Evolutionary conservation across 1,140 invertebrate genomes (phyloP), one percentile per base, ranked within the genome.

Genomic region (Philopotamus ludificatus): DNA sequence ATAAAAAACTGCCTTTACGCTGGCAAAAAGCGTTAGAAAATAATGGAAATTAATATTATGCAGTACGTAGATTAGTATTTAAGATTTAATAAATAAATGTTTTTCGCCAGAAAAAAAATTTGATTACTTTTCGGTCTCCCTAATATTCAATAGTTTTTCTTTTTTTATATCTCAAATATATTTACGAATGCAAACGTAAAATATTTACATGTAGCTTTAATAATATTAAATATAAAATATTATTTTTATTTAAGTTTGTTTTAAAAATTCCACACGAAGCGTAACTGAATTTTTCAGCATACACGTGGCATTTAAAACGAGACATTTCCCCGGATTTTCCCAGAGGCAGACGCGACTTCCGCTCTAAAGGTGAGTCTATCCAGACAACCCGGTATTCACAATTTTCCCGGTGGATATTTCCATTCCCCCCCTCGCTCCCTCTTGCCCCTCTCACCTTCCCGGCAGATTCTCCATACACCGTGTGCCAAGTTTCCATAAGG

Each of bases 341-440:
- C n/a, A n/a, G n/a, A n/a, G n/a, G n/a, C n/a, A n/a, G n/a, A n/a
- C n/a, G n/a, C n/a, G n/a, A n/a, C 55, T 58, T 58, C 55, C 55
- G 7, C 39, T 44, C 20, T 39, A 58, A 58, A 58, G 51, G 51
- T 55, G 51, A 55, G 41, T 58, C 55, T 58, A 16, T 34, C 55
- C 55, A 58, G 55, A 58, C 55, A 20, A 21, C 55, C 55, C 23
- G 2, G 39, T 21, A 7, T 15, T 25, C 26, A 10, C 53, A 15
- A 55, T 15, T 41, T 21, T 39, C 55, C 25, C 28, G 50, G 7
- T 22, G 45, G 23, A 10, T 20, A 22, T 25, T 12, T 51, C 22
- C 18, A 51, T 25, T 25, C 18, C 49, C 12, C 18, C n/a, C n/a
- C n/a, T n/a, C 22, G 3, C 51, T 3, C 28, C 20, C 22, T 12